Evolutionary conservation across 2,113 vertebrate genomes (phyloP), one percentile per base, ranked within the genome.

Genomic region (Sialia sialis): DNA sequence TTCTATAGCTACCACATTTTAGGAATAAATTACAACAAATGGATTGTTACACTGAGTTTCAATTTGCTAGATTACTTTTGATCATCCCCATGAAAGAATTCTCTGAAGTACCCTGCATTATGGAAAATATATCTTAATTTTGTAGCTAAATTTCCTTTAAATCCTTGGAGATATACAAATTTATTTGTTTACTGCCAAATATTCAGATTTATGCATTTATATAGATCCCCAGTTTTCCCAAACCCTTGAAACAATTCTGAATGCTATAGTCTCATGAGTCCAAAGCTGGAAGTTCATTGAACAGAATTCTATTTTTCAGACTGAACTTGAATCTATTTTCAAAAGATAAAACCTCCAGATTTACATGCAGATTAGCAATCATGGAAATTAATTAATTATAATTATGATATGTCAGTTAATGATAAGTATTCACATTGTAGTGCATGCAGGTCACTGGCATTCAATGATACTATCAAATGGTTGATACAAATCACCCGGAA

Each of bases 51-150:
- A 84, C 10, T 21, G 15, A 74, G 30, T 52, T 66, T 91, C 80
- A 68, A 30, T 79, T 92, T 91, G 36, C 84, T 8, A 75, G 44
- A 82, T 78, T 81, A 52, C 41, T 94, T 90, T 68, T 78, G 27
- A 91, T 84, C 32, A 77, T 83, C 38, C 15, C 17, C 11, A 12
- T 32, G 43, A 11, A 80, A 79, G 11, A 90, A 80, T 7, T 64
- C 66, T 67, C 49, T 80, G 23, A 20, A 44, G 22, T 62, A 69
- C 17, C 4, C 20, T 49, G 23, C 4, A 43, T 82, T 93, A 93
- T 91, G 64, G 12, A 95, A 95, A 91, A 55, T 27, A 13, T 5
- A 6, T 59, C 68, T 78, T 94, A 87, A 87, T 96, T 87, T 84
- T 84, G 30, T 39, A 75, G 43, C 14, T 87, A 75, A 9, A 59